Evolutionary conservation across 2,797 vertebrate species (phyloP), one percentile per base, ranked within the genome.

Genomic region (Rallus crepitans): DNA sequence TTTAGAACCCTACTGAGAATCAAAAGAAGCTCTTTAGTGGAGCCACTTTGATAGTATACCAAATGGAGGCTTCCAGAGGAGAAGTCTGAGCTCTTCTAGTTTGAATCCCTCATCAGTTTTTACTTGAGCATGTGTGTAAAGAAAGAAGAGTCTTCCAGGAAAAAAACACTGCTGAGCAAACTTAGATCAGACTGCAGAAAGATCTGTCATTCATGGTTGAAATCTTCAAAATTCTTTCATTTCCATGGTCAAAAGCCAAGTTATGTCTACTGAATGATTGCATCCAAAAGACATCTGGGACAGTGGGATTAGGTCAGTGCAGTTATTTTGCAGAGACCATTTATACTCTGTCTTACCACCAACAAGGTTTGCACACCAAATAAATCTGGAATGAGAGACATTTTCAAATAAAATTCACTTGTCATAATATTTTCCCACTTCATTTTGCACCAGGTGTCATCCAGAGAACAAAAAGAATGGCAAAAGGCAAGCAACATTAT

Each of bases 261-360:
- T 48, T 61, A 28, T 31, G 11, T 42, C 12, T 7, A 24, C 40
- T 37, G 35, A 81, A 48, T n/a, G 27, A 31, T 5, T 71, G 7
- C 31, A 60, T 14, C 16, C 23, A 65, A 59, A 81, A 65, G 24
- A 30, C 1, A 1, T 30, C 11, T 60, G 33, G 18, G 18, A 47
- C 21, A 25, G 16, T 71, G 11, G 59, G 39, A 27, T 14, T 23
- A 8, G 7, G 12, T 42, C 4, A 18, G 31, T n/a, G 23, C 27
- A 20, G 16, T 45, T 63, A 59, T 53, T 66, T 82, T 82, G 2
- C 0, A 1, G 28, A 48, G 13, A 39, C 1, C 0, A 0, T 39
- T 76, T 71, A 13, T 55, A 23, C 7, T 42, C 37, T 48, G 35
- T 10, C 4, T 45, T 42, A 12, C 16, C 39, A 45, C 4, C 12